These are phyloP conservation scores for Eurystomus gularis DNA, from an alignment of 2,113 vertebrate genomes.

Conservation along the genomic window DNA sequence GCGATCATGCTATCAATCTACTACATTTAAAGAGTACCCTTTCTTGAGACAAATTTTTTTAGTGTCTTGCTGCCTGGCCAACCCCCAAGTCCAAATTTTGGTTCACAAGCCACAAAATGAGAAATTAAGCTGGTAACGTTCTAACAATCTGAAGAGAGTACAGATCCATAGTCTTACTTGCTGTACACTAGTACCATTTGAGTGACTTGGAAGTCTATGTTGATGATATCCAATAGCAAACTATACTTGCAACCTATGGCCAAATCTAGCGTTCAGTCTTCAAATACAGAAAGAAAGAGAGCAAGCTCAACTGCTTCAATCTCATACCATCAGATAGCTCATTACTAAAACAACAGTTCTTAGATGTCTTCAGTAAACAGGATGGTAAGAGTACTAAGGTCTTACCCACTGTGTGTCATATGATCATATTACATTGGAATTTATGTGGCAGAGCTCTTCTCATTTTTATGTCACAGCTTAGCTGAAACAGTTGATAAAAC, in stretches of 20 bases:
- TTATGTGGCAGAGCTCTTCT: not conserved
- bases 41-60: not conserved
- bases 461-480: not conserved
- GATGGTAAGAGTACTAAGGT: not conserved
- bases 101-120: not conserved
- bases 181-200: not conserved
- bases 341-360: not conserved
- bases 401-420: not conserved
- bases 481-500: not conserved
- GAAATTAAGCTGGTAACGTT: not conserved
- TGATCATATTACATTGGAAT: fast-evolving
- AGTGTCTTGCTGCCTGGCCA: not conserved
- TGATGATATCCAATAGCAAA: not conserved
- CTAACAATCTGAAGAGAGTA: not conserved
- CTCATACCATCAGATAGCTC: not conserved
- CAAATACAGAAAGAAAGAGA: not conserved
- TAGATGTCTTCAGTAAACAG: not conserved
- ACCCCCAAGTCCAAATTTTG: not conserved
- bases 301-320: not conserved
- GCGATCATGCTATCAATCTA: not conserved
- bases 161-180: not conserved
- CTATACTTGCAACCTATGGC: not conserved
- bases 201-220: not conserved
- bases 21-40: not conserved
- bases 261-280: not conserved